Conservation (phyloP, 2,888 invertebrate species). For the Mechanitis messenoides region DNA sequence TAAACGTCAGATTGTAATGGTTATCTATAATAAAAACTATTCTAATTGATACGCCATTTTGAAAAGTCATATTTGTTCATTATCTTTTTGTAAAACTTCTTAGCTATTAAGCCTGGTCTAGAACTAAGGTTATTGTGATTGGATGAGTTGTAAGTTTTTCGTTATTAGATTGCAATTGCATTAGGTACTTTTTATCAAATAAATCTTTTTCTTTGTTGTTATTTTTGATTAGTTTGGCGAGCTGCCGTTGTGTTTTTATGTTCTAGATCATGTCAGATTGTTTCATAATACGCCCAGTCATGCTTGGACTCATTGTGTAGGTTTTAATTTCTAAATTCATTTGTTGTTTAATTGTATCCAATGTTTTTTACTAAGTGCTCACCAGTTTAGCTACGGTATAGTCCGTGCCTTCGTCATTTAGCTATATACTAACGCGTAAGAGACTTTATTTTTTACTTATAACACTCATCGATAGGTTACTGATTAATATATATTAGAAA, state of each 20-base stretch:
- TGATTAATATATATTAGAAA: conserved; percentile 61
- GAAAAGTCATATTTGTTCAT: conserved; percentile 18
- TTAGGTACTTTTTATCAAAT: conserved; percentile 50
- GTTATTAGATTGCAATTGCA: conserved; percentile 52
- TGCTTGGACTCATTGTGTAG: conserved; percentile 59
- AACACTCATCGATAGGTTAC: conserved; percentile 46
- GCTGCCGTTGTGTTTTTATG: conserved; percentile 64
- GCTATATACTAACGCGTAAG: conserved; percentile 27
- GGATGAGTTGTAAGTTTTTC: conserved; percentile 70
- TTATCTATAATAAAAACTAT: conserved; percentile 12
- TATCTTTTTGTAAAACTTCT: no score
- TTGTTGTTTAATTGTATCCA: conserved; percentile 63
- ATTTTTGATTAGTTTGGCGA: conserved; percentile 59
- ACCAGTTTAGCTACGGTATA: conserved; percentile 32
- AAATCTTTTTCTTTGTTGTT: conserved; percentile 66
- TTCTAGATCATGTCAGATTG: conserved; percentile 73
- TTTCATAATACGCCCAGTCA: conserved; percentile 65
- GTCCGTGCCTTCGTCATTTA: conserved; percentile 37
- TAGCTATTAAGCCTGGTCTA: conserved; percentile 40
- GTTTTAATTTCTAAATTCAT: conserved; percentile 60
- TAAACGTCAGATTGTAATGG: conserved; percentile 17
- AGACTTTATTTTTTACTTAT: conserved; percentile 30
- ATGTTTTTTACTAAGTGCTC: conserved; percentile 44
- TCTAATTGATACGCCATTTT: conserved; percentile 10
- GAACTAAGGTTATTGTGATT: conserved; percentile 67